A percentile compares a stretch with the other conserved stretches of the same genome.
phyloP scores from a whole-genome alignment of 2,888 invertebrate species.

The Phengaris alcon region DNA sequence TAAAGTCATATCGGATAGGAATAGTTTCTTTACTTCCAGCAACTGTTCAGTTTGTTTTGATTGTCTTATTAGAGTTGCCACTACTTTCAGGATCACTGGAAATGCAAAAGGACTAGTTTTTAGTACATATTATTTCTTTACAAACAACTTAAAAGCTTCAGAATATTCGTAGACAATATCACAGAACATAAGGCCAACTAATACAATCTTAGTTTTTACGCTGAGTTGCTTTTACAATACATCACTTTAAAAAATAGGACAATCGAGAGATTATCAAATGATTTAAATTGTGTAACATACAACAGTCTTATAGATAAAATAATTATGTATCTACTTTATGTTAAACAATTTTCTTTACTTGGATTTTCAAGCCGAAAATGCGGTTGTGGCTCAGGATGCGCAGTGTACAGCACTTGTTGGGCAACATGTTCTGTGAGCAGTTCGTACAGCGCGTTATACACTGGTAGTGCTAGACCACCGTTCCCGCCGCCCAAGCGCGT shows the following conservation, averaged over 20 bases:
- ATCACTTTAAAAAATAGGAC: too few species aligned
- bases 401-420: slow-evolving; percentile 94
- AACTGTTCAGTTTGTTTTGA: slow-evolving; percentile 96
- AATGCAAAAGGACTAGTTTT: neutral
- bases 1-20: slow-evolving; percentile 98
- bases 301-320: too few species aligned
- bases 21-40: slow-evolving; percentile 95
- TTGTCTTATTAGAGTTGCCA: slow-evolving; percentile 97
- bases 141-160: too few species aligned
- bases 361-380: slow-evolving; percentile 97
- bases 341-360: slow-evolving; percentile 81
- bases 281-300: too few species aligned
- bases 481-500: slow-evolving; percentile 87
- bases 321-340: too few species aligned
- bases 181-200: too few species aligned
- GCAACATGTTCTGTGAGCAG: slow-evolving; percentile 98
- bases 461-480: slow-evolving; percentile 93
- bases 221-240: too few species aligned
- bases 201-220: too few species aligned
- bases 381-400: slow-evolving; percentile 96
- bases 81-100: slow-evolving; percentile 98
- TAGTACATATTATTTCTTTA: neutral
- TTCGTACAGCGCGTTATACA: slow-evolving; percentile 99
- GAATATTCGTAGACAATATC: too few species aligned
- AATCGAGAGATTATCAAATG: too few species aligned